Evolutionary conservation across 2,113 vertebrate species (phyloP).

Genomic region (Mus musculus): DNA sequence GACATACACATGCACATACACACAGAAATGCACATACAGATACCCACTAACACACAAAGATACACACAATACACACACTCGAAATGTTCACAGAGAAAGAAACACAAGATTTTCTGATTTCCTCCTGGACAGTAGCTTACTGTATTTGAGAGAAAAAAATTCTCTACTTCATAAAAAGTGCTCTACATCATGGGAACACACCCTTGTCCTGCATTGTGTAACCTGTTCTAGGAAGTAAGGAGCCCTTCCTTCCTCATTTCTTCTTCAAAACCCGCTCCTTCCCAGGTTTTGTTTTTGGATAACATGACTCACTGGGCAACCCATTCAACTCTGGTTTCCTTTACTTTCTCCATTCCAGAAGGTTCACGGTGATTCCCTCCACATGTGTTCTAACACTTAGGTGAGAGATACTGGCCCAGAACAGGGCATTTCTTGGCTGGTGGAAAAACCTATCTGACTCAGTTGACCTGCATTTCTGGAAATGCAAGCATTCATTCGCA

Average conservation of each 20-base stretch:
- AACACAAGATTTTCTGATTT: neutral
- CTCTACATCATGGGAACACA: rapidly evolving
- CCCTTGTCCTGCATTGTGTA: neutral
- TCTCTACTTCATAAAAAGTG: neutral
- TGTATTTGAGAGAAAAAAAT: neutral
- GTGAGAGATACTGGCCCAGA: neutral
- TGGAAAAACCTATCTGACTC: conserved; percentile 23
- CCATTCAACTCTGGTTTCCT: neutral
- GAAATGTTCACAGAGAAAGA: neutral
- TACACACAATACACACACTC: neutral
- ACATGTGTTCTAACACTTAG: neutral
- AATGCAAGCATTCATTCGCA: neutral
- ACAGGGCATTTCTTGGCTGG: neutral
- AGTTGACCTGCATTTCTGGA: conserved; percentile 14
- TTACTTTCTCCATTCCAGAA: neutral
- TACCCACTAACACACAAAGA: neutral
- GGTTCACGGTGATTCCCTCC: neutral
- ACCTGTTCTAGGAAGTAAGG: neutral
- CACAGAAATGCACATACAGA: neutral
- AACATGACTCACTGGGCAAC: neutral
- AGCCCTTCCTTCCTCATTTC: neutral
- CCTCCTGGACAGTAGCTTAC: rapidly evolving
- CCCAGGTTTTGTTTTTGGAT: neutral
- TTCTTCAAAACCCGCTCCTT: neutral
- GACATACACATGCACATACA: neutral